These are phyloP conservation scores for Aleiodes testaceus DNA, from an alignment of 2,888 invertebrate species.

Conservation along the genomic window DNA sequence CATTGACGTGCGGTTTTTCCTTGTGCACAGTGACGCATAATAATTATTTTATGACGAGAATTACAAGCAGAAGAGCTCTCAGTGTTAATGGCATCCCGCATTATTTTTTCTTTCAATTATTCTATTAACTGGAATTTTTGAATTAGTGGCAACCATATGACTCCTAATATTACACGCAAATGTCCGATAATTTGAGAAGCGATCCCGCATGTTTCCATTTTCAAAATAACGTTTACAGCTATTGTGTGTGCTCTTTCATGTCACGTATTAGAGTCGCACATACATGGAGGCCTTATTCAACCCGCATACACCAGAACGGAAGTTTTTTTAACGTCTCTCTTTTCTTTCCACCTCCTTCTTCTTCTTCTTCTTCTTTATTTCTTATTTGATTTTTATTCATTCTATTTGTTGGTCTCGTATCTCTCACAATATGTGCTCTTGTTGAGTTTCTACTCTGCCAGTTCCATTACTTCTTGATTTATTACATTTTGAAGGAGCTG, in stretches of 20 bases:
- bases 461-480: no score
- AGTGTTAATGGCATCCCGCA: no score
- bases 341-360: slow-evolving; percentile 15
- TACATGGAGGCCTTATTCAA: slow-evolving; percentile 43
- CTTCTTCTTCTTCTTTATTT: slow-evolving; percentile 10
- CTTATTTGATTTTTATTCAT: slow-evolving; percentile 20
- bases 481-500: no score
- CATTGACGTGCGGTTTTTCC: slow-evolving; percentile 17
- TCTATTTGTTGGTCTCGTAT: not conserved
- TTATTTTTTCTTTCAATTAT: no score
- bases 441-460: no score
- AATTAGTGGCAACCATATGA: not conserved
- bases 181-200: not conserved
- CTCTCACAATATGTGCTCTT: no score
- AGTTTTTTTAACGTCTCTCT: slow-evolving; percentile 23
- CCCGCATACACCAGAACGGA: slow-evolving; percentile 46
- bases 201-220: slow-evolving; percentile 44
- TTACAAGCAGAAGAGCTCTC: slow-evolving; percentile 23
- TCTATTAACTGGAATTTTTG: not conserved
- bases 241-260: slow-evolving; percentile 46
- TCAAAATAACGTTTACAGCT: slow-evolving; percentile 45
- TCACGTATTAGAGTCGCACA: slow-evolving; percentile 49
- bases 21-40: slow-evolving; percentile 43
- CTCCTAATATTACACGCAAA: no score
- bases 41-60: slow-evolving; percentile 43